These are phyloP conservation scores for Cliona cf. orientalis DNA, from an alignment of 37 sponge, comb jelly and placozoan species.

Conservation along the genomic window DNA sequence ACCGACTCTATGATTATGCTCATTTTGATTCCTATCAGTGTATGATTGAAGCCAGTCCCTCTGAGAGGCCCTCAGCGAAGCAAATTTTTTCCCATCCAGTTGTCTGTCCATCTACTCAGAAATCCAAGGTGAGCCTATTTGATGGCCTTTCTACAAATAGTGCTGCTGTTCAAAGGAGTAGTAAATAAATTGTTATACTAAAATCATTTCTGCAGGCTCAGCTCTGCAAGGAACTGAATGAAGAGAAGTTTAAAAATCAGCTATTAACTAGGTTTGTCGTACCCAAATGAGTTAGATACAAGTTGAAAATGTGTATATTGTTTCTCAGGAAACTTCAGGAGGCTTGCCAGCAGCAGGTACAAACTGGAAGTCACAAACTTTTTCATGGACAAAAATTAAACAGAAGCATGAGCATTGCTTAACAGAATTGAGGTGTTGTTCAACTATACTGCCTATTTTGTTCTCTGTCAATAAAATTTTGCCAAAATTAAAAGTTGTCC, in stretches of 20 bases:
- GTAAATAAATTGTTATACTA: too few species aligned
- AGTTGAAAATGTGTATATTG: background rate
- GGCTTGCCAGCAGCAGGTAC: background rate
- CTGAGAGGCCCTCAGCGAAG: slow-evolving; percentile 64
- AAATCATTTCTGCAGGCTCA: slow-evolving; percentile 86
- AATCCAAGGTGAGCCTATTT: slow-evolving; percentile 57
- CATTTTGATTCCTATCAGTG: slow-evolving; percentile 8
- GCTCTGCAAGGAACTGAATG: slow-evolving; percentile 85
- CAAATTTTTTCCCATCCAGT: slow-evolving; percentile 59
- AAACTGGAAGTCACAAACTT: background rate
- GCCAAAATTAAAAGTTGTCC: too few species aligned
- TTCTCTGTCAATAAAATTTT: too few species aligned
- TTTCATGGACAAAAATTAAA: slow-evolving; percentile 36
- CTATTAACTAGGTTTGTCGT: slow-evolving; percentile 42
- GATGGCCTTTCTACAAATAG: too few species aligned
- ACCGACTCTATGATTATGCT: background rate
- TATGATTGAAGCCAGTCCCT: slow-evolving; percentile 69
- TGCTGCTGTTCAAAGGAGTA: too few species aligned
- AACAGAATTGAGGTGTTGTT: too few species aligned
- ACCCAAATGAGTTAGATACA: background rate
- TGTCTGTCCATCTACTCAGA: slow-evolving; percentile 70
- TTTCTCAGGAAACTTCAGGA: slow-evolving; percentile 33
- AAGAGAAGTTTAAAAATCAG: slow-evolving; percentile 92
- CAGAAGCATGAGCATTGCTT: slow-evolving; percentile 58
- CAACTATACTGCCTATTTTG: too few species aligned